Conservation (phyloP, 2,797 vertebrate species). For the Lacerta bilineata region DNA sequence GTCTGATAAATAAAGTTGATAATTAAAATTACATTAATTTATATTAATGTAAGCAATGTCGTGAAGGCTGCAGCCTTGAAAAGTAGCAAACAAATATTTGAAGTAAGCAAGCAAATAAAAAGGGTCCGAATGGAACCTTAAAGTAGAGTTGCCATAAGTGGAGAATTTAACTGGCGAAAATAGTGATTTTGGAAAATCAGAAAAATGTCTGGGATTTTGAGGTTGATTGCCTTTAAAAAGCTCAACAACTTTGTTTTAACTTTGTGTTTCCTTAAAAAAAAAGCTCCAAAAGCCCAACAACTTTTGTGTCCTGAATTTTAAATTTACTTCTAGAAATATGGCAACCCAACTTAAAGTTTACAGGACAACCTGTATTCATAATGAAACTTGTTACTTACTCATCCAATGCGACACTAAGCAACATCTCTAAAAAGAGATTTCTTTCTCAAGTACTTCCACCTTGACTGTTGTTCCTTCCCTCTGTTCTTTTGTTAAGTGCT, state of each 20-base stretch:
- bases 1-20: too few relatives aligned
- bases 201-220: too few relatives aligned
- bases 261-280: too few relatives aligned
- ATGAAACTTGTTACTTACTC: not conserved
- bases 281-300: too few relatives aligned
- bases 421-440: not conserved
- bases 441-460: not conserved
- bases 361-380: not conserved
- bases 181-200: too few relatives aligned
- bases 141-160: too few relatives aligned
- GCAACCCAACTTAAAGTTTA: too few relatives aligned
- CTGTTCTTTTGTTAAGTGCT: constrained; percentile 16
- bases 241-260: too few relatives aligned
- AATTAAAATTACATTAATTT: not conserved
- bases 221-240: too few relatives aligned
- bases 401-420: not conserved
- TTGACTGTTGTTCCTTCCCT: not conserved
- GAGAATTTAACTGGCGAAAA: too few relatives aligned
- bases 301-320: too few relatives aligned
- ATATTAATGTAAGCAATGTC: not conserved
- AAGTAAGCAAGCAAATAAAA: not conserved
- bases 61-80: not conserved
- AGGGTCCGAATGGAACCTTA: not conserved
- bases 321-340: too few relatives aligned
- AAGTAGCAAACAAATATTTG: not conserved